phyloP scores from a whole-genome alignment of 2,113 vertebrate species.

The Prolemur simus region DNA sequence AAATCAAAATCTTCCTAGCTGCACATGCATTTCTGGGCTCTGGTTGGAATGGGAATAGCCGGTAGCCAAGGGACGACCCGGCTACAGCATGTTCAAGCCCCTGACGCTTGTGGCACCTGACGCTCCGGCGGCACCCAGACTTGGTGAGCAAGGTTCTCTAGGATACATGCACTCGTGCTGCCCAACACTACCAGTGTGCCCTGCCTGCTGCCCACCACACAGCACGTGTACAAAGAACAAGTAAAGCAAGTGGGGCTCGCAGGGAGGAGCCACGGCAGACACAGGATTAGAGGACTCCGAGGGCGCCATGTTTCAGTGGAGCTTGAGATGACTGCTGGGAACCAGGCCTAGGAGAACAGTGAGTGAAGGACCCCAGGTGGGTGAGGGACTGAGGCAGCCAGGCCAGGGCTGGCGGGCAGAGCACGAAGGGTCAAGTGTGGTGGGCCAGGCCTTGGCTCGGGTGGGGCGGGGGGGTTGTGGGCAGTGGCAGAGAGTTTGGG shows the following conservation, averaged over 20 bases:
- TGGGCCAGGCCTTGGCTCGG: neutral
- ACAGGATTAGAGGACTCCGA: neutral
- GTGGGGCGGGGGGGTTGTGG: accelerated
- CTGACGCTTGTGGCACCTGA: accelerated
- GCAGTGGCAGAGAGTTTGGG: neutral
- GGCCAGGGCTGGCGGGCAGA: accelerated
- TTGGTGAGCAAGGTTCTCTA: neutral
- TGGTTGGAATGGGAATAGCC: neutral
- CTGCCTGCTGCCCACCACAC: neutral
- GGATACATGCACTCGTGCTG: neutral
- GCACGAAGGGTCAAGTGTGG: no score
- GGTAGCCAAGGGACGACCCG: neutral
- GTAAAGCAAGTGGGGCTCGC: neutral
- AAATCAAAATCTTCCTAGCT: neutral
- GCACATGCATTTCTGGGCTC: neutral
- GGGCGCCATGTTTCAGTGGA: neutral
- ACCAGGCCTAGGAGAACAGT: neutral
- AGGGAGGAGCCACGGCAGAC: neutral
- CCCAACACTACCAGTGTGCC: neutral
- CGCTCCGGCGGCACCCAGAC: neutral
- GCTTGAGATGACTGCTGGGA: neutral
- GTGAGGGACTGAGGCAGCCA: neutral
- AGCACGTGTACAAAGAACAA: neutral
- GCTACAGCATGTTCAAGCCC: accelerated
- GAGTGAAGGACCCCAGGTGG: neutral